phyloP scores from a whole-genome alignment of 1,140 invertebrate species.

The Euura saliciscinereae region DNA sequence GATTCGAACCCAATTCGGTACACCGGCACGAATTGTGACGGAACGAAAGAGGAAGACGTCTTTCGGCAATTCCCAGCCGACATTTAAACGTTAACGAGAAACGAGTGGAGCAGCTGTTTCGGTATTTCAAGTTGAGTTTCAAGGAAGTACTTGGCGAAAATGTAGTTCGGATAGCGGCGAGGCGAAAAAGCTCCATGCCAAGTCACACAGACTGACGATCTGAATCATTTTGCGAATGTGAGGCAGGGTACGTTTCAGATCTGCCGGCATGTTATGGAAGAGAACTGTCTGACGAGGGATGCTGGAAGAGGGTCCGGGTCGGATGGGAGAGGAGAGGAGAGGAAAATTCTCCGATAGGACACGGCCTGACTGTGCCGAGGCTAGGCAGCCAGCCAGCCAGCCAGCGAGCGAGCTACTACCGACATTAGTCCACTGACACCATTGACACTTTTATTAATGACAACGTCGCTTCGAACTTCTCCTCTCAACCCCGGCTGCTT shows the following conservation, averaged over 20 bases:
- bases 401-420: conserved; percentile 51
- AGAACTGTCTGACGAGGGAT: conserved; percentile 12
- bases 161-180: background rate
- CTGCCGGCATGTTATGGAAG: background rate
- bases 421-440: conserved; percentile 60
- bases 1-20: background rate
- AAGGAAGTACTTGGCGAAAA: conserved; percentile 5
- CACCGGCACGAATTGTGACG: background rate
- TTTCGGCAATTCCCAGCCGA: background rate
- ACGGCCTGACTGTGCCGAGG: conserved; percentile 7
- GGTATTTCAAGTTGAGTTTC: background rate
- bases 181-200: background rate
- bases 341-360: conserved; percentile 37
- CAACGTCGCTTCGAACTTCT: conserved; percentile 45
- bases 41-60: background rate
- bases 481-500: conserved; percentile 25
- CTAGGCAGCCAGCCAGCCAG: conserved; percentile 27
- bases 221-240: too few species aligned
- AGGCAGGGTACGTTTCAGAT: too few species aligned
- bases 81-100: too few species aligned
- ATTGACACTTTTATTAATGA: conserved; percentile 63
- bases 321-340: conserved; percentile 35
- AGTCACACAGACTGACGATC: background rate
- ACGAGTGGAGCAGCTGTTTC: background rate
- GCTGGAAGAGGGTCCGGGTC: conserved; percentile 29